These are phyloP conservation scores for Coilia nasus DNA, from an alignment of 2,797 vertebrate genomes.

Conservation along the genomic window DNA sequence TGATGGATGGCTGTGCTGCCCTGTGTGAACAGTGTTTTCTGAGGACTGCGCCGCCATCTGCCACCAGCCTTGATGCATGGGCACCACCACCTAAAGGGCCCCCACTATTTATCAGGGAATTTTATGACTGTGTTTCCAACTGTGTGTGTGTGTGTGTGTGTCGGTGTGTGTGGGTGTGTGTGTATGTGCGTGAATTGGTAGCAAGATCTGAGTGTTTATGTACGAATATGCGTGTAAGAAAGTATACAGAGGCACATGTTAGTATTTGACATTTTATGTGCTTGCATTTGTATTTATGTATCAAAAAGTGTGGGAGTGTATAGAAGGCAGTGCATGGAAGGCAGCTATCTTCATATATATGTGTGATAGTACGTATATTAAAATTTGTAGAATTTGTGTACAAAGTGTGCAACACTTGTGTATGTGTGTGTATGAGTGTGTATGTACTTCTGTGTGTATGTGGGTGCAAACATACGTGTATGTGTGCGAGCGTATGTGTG, in stretches of 20 bases:
- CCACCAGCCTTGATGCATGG: conserved; percentile 58
- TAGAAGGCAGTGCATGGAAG: too few species aligned
- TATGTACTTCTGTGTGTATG: conserved; percentile 11
- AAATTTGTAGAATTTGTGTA: too few species aligned
- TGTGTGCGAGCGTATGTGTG: not conserved
- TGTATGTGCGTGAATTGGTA: too few species aligned
- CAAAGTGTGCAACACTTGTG: not conserved
- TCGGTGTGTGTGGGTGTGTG: not conserved
- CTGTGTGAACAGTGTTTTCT: conserved; percentile 58
- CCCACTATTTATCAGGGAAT: conserved; percentile 56
- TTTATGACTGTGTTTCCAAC: conserved; percentile 53
- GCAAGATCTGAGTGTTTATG: too few species aligned
- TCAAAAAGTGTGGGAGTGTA: too few species aligned
- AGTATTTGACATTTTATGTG: too few species aligned
- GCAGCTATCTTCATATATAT: too few species aligned
- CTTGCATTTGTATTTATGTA: too few species aligned
- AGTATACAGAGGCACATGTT: too few species aligned
- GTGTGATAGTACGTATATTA: too few species aligned
- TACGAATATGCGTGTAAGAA: too few species aligned
- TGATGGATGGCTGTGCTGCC: conserved; percentile 56
- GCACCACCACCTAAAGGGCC: conserved; percentile 46
- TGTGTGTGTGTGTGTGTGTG: conserved; percentile 33
- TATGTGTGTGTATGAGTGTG: conserved; percentile 29
- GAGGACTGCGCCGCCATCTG: conserved; percentile 61
- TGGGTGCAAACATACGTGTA: not conserved